Evolutionary conservation across 2,888 invertebrate species (phyloP).

Genomic region (Orthonychiurus folsomi): DNA sequence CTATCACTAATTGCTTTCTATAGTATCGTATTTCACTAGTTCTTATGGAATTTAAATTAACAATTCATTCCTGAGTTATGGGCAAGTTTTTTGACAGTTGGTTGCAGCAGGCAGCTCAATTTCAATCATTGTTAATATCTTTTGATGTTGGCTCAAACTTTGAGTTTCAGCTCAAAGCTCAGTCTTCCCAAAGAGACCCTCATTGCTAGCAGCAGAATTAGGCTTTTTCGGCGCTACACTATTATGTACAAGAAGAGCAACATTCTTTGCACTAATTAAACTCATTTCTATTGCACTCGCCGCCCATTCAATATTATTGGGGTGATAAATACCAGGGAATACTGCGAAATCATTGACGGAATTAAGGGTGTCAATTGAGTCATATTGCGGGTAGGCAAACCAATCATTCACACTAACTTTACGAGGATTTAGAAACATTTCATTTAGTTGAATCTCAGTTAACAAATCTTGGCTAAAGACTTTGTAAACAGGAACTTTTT

Average conservation of each 20-base stretch:
- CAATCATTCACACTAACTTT: constrained; percentile 46
- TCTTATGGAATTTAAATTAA: too few relatives aligned
- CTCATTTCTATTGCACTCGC: constrained; percentile 62
- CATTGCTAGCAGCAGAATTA: not conserved
- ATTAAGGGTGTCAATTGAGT: constrained; percentile 23
- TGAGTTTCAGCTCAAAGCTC: not conserved
- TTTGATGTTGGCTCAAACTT: too few relatives aligned
- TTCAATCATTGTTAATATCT: too few relatives aligned
- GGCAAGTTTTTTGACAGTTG: too few relatives aligned
- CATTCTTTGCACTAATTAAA: constrained; percentile 54
- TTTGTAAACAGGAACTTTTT: constrained; percentile 49
- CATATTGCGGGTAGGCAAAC: constrained; percentile 53
- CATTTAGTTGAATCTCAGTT: constrained; percentile 45
- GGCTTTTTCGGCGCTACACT: not conserved
- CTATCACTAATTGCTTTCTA: too few relatives aligned
- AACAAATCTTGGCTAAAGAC: constrained; percentile 51
- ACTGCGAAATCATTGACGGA: constrained; percentile 37
- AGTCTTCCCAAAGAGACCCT: not conserved
- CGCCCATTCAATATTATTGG: constrained; percentile 57
- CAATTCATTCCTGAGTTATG: too few relatives aligned
- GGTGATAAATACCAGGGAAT: constrained; percentile 49
- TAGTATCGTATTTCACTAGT: too few relatives aligned
- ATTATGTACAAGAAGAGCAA: constrained; percentile 47
- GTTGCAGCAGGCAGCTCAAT: too few relatives aligned
- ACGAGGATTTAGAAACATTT: constrained; percentile 47